phyloP scores from a whole-genome alignment of 1,140 invertebrate species.

The Delia radicum region DNA sequence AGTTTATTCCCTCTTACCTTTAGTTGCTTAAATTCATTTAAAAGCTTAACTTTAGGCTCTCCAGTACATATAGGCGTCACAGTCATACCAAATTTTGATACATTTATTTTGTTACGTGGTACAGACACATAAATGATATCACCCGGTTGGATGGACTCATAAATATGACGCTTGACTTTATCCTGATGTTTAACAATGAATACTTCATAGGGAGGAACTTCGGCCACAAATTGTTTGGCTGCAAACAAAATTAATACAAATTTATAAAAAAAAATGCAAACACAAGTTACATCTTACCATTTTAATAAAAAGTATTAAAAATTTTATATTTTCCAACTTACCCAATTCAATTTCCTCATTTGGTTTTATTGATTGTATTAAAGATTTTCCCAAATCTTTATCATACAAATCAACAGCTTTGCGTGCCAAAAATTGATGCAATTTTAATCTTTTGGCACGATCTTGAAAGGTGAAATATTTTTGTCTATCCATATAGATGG shows the following conservation, averaged over 20 bases:
- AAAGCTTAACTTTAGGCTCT: background rate
- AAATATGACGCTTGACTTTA: conserved; percentile 41
- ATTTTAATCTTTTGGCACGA: conserved; percentile 75
- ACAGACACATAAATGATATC: conserved; percentile 83
- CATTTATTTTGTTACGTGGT: conserved; percentile 55
- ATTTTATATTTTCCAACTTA: conserved; percentile 35
- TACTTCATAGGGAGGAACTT: conserved; percentile 78
- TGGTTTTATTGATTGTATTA: background rate
- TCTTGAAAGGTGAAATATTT: conserved; percentile 78
- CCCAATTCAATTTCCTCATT: conserved; percentile 38
- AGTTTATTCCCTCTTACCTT: conserved; percentile 10
- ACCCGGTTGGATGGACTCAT: conserved; percentile 64
- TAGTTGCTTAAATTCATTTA: background rate
- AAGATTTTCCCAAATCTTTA: conserved; percentile 4
- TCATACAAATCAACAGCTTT: conserved; percentile 70
- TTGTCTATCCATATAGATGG: conserved; percentile 74
- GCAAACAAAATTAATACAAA: conserved; percentile 4
- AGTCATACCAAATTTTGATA: conserved; percentile 64
- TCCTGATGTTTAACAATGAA: conserved; percentile 62
- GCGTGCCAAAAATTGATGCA: conserved; percentile 80
- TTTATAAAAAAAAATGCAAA: background rate
- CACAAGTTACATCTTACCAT: background rate
- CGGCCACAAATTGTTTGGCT: conserved; percentile 26
- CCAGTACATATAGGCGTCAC: background rate
- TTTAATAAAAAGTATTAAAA: background rate